Percentiles rank a stretch among this genome's conserved stretches.
Conservation (phyloP, 1,140 invertebrate genomes). For the Monomorium pharaonis region DNA sequence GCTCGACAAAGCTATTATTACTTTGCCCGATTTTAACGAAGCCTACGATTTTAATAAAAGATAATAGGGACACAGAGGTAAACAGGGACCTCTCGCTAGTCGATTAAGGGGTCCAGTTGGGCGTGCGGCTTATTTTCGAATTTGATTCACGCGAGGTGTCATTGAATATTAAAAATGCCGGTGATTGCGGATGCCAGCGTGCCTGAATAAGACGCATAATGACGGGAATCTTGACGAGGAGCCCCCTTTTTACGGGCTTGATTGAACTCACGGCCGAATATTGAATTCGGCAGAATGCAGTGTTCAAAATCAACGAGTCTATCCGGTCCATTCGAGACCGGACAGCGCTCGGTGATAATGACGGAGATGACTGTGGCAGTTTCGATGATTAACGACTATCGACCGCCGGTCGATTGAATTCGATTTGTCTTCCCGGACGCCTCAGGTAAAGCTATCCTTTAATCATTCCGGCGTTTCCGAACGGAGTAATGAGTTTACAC, state of each 20-base stretch:
- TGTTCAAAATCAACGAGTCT: constrained; percentile 55
- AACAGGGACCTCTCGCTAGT: not conserved
- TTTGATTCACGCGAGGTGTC: constrained; percentile 29
- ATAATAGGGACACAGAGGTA: not conserved
- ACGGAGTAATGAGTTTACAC: constrained; percentile 66
- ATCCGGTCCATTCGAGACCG: constrained; percentile 48
- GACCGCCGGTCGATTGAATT: constrained; percentile 61
- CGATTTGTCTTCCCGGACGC: constrained; percentile 68
- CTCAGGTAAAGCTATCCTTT: constrained; percentile 67
- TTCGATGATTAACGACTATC: constrained; percentile 71
- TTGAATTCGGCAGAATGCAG: constrained; percentile 61
- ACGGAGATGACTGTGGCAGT: constrained; percentile 70
- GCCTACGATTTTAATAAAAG: not conserved
- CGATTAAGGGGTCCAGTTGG: not conserved
- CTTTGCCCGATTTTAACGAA: not conserved
- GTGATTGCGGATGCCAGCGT: not conserved
- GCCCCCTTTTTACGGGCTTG: constrained; percentile 59
- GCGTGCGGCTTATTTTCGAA: not conserved
- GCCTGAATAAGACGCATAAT: constrained; percentile 47
- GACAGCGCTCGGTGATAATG: constrained; percentile 69
- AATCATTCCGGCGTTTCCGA: constrained; percentile 61
- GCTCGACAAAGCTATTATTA: no score
- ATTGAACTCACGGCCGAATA: constrained; percentile 68
- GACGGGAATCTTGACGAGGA: constrained; percentile 54
- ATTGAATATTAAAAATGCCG: constrained; percentile 34